Conservation (phyloP, 2,888 invertebrate genomes). For the Epiblema foenella region DNA sequence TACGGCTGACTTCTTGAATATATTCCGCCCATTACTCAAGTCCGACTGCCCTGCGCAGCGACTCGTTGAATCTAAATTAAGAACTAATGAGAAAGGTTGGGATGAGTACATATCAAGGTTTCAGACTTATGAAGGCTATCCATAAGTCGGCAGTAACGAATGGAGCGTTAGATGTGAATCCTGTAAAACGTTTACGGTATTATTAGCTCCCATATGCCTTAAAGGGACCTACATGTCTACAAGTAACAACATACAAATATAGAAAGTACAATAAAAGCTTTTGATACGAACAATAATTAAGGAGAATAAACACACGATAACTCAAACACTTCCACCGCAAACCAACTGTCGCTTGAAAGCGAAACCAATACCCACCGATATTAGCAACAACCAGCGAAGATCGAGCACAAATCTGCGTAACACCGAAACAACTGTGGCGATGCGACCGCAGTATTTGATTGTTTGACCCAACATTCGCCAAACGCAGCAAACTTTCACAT, state of each 20-base stretch:
- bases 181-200: background rate
- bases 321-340: constrained; percentile 15
- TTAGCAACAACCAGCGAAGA: constrained; percentile 33
- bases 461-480: constrained; percentile 37
- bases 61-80: constrained; percentile 30
- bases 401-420: constrained; percentile 37
- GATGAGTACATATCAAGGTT: background rate
- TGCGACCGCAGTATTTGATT: constrained; percentile 34
- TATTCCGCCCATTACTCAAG: constrained; percentile 48
- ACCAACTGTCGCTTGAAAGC: constrained; percentile 26
- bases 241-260: background rate
- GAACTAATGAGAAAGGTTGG: constrained; percentile 23
- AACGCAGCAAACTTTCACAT: constrained; percentile 32
- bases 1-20: constrained; percentile 46
- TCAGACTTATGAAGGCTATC: background rate
- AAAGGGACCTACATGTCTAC: background rate
- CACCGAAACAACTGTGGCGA: constrained; percentile 31
- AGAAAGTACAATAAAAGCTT: background rate
- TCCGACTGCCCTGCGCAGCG: constrained; percentile 20
- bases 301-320: constrained; percentile 13
- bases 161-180: background rate
- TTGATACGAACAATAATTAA: background rate
- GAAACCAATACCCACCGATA: constrained; percentile 30
- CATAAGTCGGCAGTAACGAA: background rate
- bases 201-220: background rate